Evolutionary conservation across 2,797 vertebrate species (phyloP), one percentile per base, ranked within the genome.

Genomic region (Urosaurus nigricauda): DNA sequence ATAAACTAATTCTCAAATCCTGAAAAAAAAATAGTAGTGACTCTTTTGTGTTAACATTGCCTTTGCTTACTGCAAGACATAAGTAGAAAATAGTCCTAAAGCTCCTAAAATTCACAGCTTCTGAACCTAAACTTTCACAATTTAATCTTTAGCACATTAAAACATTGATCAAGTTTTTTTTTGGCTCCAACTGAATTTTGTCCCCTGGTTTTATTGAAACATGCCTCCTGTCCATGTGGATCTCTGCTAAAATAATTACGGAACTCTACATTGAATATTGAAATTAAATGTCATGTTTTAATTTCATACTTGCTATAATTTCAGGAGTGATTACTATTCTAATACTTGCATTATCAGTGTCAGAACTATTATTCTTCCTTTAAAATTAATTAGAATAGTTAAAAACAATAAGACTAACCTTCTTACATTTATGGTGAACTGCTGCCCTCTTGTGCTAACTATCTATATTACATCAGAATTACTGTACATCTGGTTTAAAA

Each of bases 401-500:
- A 70, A 13, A 53, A 56, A 13, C 53, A 56, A 1, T n/a, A 56
- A 43, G 58, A 5, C 51, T 14, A 19, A 24, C n/a, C 8, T 21
- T 16, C 77, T 24, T 7, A 63, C 32, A 83, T 86, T 88, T 24
- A 70, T 88, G 63, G 73, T 32, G 43, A 63, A 58, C 73, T 93
- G 91, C 94, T 96, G 95, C 93, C 94, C 94, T 96, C 94, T 94
- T 90, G 93, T 95, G 95, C 91, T 84, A 63, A 51, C 16, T 89
- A 35, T 12, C 40, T 83, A 89, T 87, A 95, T 88, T 93, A 83
- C 94, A 95, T 24, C 2, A 79, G 14, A 29, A 71, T 89, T 35
- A n/a, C n/a, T n/a, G n/a, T n/a, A 79, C 89, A 90, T 19, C 65
- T 21, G 16, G 17, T 47, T 88, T 89, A 37, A 85, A 74, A 83